Conservation (phyloP, 2,113 vertebrate species). For the Petrocephalus microphthalmus region DNA sequence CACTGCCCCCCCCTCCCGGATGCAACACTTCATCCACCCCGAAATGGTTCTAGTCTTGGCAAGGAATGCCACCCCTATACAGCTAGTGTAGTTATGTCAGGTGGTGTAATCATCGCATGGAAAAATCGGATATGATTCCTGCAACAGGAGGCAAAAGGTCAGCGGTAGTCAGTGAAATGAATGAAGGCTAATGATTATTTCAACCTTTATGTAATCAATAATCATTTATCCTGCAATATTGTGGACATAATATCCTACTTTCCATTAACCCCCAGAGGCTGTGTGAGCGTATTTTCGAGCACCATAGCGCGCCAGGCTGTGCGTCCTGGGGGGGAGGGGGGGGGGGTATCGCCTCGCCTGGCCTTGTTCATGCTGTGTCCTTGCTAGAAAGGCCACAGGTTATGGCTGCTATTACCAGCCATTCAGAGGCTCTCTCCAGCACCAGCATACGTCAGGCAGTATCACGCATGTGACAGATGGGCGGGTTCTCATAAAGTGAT, state of each 20-base stretch:
- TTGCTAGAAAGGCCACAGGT: not conserved
- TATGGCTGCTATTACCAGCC: not conserved
- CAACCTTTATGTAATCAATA: constrained; percentile 79
- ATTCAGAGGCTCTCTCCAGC: not conserved
- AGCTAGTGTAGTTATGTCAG: constrained; percentile 25
- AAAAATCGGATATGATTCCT: constrained; percentile 58
- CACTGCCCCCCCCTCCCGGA: not conserved
- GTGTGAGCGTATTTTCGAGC: constrained; percentile 53
- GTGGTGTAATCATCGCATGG: constrained; percentile 60
- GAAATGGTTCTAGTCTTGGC: not conserved
- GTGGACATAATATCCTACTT: constrained; percentile 60
- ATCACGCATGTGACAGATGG: not conserved
- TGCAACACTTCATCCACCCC: not conserved
- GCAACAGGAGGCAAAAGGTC: constrained; percentile 58
- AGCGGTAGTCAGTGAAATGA: constrained; percentile 67
- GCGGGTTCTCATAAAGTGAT: not conserved
- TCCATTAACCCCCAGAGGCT: constrained; percentile 64
- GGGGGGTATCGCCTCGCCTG: not conserved
- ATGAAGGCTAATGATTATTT: constrained; percentile 78
- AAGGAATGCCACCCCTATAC: not conserved
- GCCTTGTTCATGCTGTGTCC: not conserved
- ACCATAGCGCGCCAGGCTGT: constrained; percentile 39
- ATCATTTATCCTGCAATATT: constrained; percentile 74
- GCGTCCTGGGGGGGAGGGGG: not conserved
- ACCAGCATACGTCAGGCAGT: not conserved